Percentiles rank a stretch among this genome's conserved stretches.
Evolutionary conservation across 2,113 vertebrate species (phyloP).

Genomic region (Morone chrysops): DNA sequence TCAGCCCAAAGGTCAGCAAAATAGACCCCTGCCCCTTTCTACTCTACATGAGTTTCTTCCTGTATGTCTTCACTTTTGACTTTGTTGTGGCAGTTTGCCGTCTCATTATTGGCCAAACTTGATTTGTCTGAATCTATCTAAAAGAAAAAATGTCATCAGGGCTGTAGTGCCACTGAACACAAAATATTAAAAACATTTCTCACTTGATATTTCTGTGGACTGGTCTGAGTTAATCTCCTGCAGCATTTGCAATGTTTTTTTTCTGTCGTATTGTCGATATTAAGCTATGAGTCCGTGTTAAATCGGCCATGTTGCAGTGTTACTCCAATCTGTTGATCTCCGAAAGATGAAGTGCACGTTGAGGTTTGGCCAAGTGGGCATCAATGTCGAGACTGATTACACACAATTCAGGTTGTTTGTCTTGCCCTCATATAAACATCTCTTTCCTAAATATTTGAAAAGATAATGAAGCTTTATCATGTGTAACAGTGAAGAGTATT

Average conservation of each 20-base stretch:
- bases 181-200: constrained; percentile 15
- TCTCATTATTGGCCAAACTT: constrained; percentile 16
- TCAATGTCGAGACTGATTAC: constrained; percentile 24
- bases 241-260: not conserved
- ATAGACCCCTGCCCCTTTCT: constrained; percentile 22
- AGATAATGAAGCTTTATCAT: constrained; percentile 36
- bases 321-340: constrained; percentile 5
- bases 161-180: not conserved
- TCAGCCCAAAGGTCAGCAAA: constrained; percentile 44
- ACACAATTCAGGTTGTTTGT: constrained; percentile 49
- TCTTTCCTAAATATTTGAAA: constrained; percentile 52
- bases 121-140: not conserved
- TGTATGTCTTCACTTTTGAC: not conserved
- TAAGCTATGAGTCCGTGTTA: not conserved
- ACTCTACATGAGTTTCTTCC: constrained; percentile 7
- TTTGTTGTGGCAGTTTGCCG: constrained; percentile 24
- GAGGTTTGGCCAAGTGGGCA: constrained; percentile 20
- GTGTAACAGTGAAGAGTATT: constrained; percentile 13
- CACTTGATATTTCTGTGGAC: not conserved
- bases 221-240: not conserved
- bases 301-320: constrained; percentile 1
- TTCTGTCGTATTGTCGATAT: constrained; percentile 9
- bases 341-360: constrained; percentile 8
- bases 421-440: constrained; percentile 33
- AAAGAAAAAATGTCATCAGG: not conserved